These are phyloP conservation scores for Ophonus ardosiacus DNA, from an alignment of 2,888 invertebrate species.

Conservation along the genomic window DNA sequence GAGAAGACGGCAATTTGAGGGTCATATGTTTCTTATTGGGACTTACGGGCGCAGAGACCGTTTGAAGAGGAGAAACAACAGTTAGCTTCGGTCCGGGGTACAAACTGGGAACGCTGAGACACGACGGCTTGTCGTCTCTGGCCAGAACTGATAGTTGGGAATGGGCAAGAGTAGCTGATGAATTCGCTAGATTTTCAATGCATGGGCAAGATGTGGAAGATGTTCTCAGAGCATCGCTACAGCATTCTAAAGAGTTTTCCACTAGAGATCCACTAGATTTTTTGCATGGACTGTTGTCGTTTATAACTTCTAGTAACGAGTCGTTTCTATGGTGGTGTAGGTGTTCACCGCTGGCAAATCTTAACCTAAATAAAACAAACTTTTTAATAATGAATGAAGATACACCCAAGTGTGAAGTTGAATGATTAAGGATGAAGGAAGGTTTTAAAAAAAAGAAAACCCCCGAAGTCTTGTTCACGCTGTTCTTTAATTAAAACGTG, in stretches of 20 bases:
- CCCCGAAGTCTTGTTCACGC: too few relatives aligned
- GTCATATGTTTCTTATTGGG: conserved; percentile 36
- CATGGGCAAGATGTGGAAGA: conserved; percentile 86
- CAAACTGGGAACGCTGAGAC: conserved; percentile 56
- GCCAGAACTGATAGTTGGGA: conserved; percentile 69
- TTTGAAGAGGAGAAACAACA: conserved; percentile 21
- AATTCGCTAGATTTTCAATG: conserved; percentile 79
- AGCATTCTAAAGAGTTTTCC: conserved; percentile 77
- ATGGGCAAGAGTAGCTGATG: conserved; percentile 72
- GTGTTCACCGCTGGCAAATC: conserved; percentile 86
- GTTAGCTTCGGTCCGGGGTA: neutral
- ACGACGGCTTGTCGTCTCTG: conserved; percentile 67
- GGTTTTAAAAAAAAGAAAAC: too few relatives aligned
- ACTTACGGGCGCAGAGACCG: conserved; percentile 51
- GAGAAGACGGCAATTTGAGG: conserved; percentile 14
- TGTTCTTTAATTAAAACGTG: too few relatives aligned
- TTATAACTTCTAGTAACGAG: conserved; percentile 77
- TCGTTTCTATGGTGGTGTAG: conserved; percentile 74
- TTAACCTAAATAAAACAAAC: conserved; percentile 78
- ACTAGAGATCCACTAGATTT: conserved; percentile 76
- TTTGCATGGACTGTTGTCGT: conserved; percentile 79
- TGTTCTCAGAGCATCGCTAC: conserved; percentile 73
- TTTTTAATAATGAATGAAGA: too few relatives aligned
- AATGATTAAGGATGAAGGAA: too few relatives aligned
- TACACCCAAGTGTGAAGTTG: too few relatives aligned